A percentile compares a stretch with the other conserved stretches of the same genome.
phyloP scores from a whole-genome alignment of 2,797 vertebrate species.

The Ceyx erithaca region DNA sequence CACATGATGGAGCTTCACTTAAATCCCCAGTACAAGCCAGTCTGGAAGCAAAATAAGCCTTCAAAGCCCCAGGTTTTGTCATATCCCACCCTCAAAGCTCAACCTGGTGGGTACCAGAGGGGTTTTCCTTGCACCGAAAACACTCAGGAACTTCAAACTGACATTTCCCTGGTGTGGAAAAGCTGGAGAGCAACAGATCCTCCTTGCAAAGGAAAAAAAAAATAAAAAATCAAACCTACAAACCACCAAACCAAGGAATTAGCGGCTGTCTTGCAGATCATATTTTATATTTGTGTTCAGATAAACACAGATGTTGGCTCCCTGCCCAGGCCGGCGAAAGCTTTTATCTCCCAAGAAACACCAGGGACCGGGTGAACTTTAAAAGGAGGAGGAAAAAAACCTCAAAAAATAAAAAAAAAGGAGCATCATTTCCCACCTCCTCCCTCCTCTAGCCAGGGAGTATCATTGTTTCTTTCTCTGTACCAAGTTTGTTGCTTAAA shows the following conservation, averaged over 20 bases:
- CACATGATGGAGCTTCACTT: accelerated
- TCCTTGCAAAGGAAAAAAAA: accelerated
- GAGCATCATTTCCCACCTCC: not conserved
- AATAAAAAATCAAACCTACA: not conserved
- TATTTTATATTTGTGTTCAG: not conserved
- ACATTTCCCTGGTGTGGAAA: accelerated
- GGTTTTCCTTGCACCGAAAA: not conserved
- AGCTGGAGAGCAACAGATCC: accelerated
- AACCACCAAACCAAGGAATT: not conserved
- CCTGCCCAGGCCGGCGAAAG: not conserved
- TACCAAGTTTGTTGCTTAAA: not conserved
- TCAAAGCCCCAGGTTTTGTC: not conserved
- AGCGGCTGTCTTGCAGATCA: not conserved
- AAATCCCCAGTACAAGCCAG: not conserved
- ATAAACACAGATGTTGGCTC: conserved; percentile 26
- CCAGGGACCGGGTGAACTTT: conserved; percentile 35
- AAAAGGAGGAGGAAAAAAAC: not conserved
- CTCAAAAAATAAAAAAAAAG: too few species aligned
- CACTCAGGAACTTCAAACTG: accelerated
- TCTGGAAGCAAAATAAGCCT: accelerated
- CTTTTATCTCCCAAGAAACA: not conserved
- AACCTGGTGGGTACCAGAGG: accelerated
- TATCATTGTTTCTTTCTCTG: not conserved
- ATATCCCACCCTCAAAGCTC: not conserved
- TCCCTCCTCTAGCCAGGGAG: not conserved